Evolutionary conservation across 37 sponge, comb jelly and placozoan species (phyloP).

Genomic region (Axinella damicornis): DNA sequence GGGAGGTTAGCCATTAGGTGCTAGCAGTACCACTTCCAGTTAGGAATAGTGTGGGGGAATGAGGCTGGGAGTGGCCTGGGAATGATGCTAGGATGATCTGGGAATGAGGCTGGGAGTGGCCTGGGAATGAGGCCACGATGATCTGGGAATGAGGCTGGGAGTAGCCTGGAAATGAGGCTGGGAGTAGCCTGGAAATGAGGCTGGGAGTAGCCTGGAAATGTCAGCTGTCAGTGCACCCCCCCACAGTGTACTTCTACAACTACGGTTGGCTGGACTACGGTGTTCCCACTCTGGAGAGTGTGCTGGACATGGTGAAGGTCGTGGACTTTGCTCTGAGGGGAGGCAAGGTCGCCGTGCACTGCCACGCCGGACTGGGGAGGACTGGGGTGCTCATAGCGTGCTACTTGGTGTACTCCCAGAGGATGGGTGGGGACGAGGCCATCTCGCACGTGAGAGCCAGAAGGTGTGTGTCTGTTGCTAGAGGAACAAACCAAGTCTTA

Average conservation of each 20-base stretch:
- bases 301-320: slow-evolving; percentile 95
- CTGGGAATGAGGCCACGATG: too few species aligned
- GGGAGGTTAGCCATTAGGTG: slow-evolving; percentile 62
- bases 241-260: slow-evolving; percentile 85
- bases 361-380: slow-evolving; percentile 95
- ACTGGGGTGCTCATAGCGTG: slow-evolving; percentile 98
- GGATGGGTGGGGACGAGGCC: slow-evolving; percentile 73
- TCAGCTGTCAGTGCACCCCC: not conserved
- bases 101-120: too few species aligned
- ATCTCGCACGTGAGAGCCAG: slow-evolving; percentile 74
- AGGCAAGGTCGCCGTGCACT: slow-evolving; percentile 92
- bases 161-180: too few species aligned
- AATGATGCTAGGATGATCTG: too few species aligned
- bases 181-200: too few species aligned
- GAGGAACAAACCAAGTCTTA: too few species aligned
- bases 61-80: too few species aligned
- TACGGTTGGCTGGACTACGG: slow-evolving; percentile 90
- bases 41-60: too few species aligned
- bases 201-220: not conserved
- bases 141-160: too few species aligned
- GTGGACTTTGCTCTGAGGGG: slow-evolving; percentile 82
- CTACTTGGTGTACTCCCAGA: slow-evolving; percentile 83
- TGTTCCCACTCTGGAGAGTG: slow-evolving; percentile 65
- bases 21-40: too few species aligned
- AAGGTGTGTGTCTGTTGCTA: slow-evolving; percentile 55